Base-by-base conservation (phyloP, 1,140 invertebrate genomes). In the Drosophila bifasciata region DNA sequence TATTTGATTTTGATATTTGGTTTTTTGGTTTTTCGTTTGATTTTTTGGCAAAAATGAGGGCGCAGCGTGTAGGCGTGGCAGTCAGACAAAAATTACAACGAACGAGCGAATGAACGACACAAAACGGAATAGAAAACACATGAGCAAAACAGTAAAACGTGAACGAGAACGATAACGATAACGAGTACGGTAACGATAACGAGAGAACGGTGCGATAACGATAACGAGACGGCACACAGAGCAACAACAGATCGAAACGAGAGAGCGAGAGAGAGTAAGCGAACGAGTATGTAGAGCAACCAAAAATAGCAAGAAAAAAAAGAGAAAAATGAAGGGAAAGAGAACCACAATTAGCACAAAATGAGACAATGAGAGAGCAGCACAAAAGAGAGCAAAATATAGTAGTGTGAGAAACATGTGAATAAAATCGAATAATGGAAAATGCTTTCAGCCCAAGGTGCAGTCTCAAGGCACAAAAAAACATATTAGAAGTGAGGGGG, bases 321-420 rank as follows among this genome's bases (percentile, higher is more conserved):
- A 52, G 55, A 67, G 58, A 89, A 80, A 62, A 79, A 61, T 55
- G 68, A 70, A 79, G 63, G 88, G 60, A 86, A 64, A 61, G 44
- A 75, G 57, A 79, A 62, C 69, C 56, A 78, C 77, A 80, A 71
- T 88, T 62, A 83, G 81, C 77, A 75, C 63, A 74, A 48, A 48
- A 55, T 55, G 49, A 36, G 32, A 68, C 50, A 68, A 68, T 51
- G 51, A 88, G 64, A 62, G 53, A 77, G 59, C 57, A 41, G 44
- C 48, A 59, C 19, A 57, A 58, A 49, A 49, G 32, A 46, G 56
- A 58, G 55, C 16, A 62, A 60, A 58, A 32, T 19, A 52, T 43
- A 64, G 41, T 43, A 64, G 41, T 57, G 36, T 46, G 19, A 36
- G 39, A 53, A 62, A 57, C 51, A 9, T 36, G 36, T 23, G 49